These are phyloP conservation scores for Cheilosia pagana DNA, from an alignment of 2,888 invertebrate species.

Conservation along the genomic window DNA sequence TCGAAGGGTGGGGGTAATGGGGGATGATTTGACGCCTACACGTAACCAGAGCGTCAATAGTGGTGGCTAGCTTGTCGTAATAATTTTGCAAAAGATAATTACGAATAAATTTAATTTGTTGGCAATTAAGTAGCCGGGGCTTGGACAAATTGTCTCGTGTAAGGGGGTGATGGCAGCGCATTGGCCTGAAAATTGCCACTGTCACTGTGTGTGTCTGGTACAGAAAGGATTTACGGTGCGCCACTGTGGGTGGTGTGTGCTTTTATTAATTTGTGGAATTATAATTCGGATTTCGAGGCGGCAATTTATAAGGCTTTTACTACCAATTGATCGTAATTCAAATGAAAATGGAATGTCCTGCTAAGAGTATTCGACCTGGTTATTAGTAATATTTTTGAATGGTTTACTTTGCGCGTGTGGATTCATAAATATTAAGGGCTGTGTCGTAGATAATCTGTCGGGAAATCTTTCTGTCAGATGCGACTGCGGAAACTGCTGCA, in stretches of 20 bases:
- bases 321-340: not conserved
- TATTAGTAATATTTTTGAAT: not conserved
- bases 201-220: not conserved
- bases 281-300: not conserved
- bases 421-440: too few species aligned
- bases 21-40: conserved; percentile 42
- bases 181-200: conserved; percentile 36
- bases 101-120: conserved; percentile 47
- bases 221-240: conserved; percentile 32
- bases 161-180: conserved; percentile 36
- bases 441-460: too few species aligned
- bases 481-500: too few species aligned
- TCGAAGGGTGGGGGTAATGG: not conserved
- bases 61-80: conserved; percentile 32
- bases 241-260: conserved; percentile 20
- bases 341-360: not conserved
- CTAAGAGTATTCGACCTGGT: not conserved
- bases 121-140: conserved; percentile 45
- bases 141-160: conserved; percentile 21
- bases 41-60: conserved; percentile 61
- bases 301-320: conserved; percentile 27
- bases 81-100: conserved; percentile 43
- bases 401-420: too few species aligned
- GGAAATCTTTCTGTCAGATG: too few species aligned
- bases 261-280: conserved; percentile 18